A percentile compares a stretch with the other conserved stretches of the same genome.
phyloP scores from a whole-genome alignment of 30 jellyfish, hydroid and myxozoan genomes.

The Sanderia malayensis region DNA sequence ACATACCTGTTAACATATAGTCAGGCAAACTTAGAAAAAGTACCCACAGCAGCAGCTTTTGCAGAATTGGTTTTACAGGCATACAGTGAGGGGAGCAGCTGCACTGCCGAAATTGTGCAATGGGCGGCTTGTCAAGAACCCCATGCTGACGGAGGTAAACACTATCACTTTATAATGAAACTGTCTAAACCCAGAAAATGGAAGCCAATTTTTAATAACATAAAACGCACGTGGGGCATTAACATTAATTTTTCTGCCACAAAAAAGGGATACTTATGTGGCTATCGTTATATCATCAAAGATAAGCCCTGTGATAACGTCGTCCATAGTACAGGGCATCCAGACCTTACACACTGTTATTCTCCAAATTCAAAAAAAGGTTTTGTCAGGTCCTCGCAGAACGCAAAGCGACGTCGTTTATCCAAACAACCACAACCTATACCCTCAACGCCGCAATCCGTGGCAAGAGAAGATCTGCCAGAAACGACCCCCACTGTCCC shows the following conservation, averaged over 20 bases:
- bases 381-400: neutral
- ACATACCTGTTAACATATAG: conserved; percentile 1
- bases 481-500: too few species aligned
- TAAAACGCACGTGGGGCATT: neutral
- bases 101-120: conserved; percentile 3
- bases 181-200: neutral
- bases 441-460: neutral
- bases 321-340: neutral
- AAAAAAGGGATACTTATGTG: neutral
- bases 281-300: neutral
- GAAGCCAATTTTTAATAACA: conserved; percentile 1
- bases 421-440: neutral
- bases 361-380: conserved; percentile 5
- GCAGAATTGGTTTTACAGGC: neutral
- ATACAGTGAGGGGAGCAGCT: neutral
- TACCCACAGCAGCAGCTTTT: neutral
- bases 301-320: neutral
- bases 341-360: neutral
- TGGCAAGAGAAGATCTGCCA: too few species aligned
- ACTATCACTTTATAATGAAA: neutral
- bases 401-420: neutral
- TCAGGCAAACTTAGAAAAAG: conserved; percentile 3
- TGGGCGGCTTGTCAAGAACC: neutral
- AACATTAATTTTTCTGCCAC: neutral
- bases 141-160: conserved; percentile 8